Percentiles rank a stretch among this genome's conserved stretches.
Conservation (phyloP, 2,113 vertebrate genomes). For the Oenanthe oenanthe region DNA sequence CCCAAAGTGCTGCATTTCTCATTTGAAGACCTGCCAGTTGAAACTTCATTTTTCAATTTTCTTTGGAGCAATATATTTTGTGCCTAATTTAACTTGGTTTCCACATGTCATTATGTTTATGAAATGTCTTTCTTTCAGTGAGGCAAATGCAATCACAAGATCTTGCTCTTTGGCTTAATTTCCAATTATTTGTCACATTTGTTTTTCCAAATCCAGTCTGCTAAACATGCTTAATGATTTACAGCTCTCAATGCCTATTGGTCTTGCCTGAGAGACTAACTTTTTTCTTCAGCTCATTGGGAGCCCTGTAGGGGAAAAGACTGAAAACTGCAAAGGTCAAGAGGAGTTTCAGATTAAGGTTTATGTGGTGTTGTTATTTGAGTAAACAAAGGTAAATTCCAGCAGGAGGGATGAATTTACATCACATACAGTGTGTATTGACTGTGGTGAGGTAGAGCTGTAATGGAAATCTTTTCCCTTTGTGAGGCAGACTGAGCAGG, state of each 20-base stretch:
- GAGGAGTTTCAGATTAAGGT: neutral
- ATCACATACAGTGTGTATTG: neutral
- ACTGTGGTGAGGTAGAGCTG: neutral
- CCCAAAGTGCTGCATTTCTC: neutral
- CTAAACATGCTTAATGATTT: slow-evolving; percentile 1
- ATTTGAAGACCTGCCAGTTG: neutral
- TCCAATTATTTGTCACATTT: neutral
- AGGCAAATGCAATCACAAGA: neutral
- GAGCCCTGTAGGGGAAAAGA: neutral
- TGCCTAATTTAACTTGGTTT: slow-evolving; percentile 24
- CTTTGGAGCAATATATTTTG: slow-evolving; percentile 2
- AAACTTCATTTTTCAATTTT: neutral
- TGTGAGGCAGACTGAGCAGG: neutral
- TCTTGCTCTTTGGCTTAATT: neutral
- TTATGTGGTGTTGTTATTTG: neutral
- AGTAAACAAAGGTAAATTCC: slow-evolving; percentile 17
- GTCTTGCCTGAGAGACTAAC: neutral
- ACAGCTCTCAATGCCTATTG: neutral
- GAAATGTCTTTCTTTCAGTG: slow-evolving; percentile 28
- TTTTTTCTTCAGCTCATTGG: neutral
- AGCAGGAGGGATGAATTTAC: neutral
- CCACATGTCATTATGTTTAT: neutral
- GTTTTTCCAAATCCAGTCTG: neutral
- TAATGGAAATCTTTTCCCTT: neutral
- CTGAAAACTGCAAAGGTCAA: slow-evolving; percentile 19